Percentiles rank a stretch among this genome's conserved stretches.
These are phyloP conservation scores for Amblyraja radiata DNA, from an alignment of 2,797 vertebrate genomes.

Conservation along the genomic window DNA sequence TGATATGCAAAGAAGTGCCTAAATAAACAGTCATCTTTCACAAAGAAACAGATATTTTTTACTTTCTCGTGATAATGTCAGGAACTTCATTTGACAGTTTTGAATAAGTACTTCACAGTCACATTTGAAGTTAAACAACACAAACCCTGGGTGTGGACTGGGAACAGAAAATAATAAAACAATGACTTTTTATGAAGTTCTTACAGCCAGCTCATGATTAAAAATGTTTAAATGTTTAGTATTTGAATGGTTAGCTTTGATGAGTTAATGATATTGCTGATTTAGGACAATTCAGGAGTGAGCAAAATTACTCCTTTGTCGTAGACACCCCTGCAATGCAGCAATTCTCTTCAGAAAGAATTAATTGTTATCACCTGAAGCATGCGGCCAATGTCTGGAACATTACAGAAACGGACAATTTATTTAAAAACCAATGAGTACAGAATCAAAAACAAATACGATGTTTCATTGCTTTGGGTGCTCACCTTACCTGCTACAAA, in stretches of 20 bases:
- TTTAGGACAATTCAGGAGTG: background rate
- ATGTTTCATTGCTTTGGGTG: background rate
- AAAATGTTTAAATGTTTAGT: too few relatives aligned
- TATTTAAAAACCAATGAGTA: background rate
- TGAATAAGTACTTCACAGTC: background rate
- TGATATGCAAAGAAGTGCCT: background rate
- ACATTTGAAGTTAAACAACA: background rate
- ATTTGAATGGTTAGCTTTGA: background rate
- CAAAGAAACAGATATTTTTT: background rate
- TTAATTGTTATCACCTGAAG: background rate
- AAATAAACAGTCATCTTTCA: background rate
- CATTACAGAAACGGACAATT: slow-evolving; percentile 15
- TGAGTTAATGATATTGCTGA: background rate
- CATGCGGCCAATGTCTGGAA: background rate
- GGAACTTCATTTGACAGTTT: background rate
- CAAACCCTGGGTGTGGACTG: background rate
- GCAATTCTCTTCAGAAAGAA: background rate
- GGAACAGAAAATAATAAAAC: background rate
- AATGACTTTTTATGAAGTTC: background rate
- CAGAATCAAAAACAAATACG: background rate
- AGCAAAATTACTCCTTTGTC: background rate
- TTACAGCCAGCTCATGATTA: background rate
- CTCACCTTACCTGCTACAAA: background rate
- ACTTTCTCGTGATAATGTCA: background rate
- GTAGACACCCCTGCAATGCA: slow-evolving; percentile 31